A percentile compares a stretch with the other conserved stretches of the same genome.
phyloP scores from a whole-genome alignment of 2,888 invertebrate species.

The Lepidonotus clava region DNA sequence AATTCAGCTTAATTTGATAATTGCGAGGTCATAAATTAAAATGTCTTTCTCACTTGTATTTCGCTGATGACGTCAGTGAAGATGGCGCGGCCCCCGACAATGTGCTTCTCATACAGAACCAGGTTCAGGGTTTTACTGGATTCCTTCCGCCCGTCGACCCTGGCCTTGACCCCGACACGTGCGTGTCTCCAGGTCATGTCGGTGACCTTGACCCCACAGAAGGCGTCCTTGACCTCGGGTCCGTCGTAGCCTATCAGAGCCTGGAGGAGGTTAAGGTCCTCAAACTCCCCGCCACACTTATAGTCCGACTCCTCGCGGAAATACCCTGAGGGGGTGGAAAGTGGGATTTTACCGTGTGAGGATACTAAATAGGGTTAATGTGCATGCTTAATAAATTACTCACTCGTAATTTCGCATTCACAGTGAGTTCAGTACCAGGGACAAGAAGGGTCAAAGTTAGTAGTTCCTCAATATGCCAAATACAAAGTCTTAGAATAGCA shows the following conservation, averaged over 20 bases:
- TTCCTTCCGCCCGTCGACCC: not conserved
- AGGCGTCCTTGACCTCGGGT: not conserved
- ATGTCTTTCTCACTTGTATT: not conserved
- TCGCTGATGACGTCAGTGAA: not conserved
- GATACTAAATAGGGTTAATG: no score
- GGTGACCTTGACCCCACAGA: conserved; percentile 51
- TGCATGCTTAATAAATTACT: no score
- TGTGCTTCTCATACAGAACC: conserved; percentile 22
- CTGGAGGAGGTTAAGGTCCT: conserved; percentile 35
- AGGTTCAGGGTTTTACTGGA: not conserved
- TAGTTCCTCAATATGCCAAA: no score
- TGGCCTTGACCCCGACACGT: not conserved
- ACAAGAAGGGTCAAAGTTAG: no score
- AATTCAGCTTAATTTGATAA: no score
- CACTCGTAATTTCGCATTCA: no score
- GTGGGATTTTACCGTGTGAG: no score
- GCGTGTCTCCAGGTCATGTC: not conserved
- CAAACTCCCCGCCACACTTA: conserved; percentile 21
- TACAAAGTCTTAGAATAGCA: no score
- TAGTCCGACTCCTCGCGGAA: conserved; percentile 21
- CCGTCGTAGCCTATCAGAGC: conserved; percentile 36
- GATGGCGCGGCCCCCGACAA: not conserved
- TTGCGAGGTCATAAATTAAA: no score
- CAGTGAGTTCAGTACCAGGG: no score
- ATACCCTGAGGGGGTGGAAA: not conserved